Conservation (phyloP, 2,113 vertebrate genomes). For the Grus americana region DNA sequence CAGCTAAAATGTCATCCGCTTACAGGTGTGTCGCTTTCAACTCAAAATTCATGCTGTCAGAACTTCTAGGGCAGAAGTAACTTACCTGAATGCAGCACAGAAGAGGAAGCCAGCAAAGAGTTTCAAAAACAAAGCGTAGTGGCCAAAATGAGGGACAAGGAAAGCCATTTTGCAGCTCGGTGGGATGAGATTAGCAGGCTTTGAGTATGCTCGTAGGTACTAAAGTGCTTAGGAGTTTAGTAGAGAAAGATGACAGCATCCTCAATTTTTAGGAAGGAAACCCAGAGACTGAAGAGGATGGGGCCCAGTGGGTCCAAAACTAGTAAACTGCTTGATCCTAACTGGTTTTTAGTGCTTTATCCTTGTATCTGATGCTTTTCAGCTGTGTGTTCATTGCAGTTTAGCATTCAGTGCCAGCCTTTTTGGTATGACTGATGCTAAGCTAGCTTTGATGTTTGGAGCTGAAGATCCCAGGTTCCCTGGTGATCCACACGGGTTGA, state of each 20-base stretch:
- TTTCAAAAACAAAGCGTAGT: neutral
- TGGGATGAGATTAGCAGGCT: neutral
- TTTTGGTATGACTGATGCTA: neutral
- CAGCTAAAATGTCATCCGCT: neutral
- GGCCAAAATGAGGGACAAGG: neutral
- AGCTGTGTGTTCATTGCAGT: neutral
- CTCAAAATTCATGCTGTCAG: neutral
- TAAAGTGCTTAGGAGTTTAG: neutral
- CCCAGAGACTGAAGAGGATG: neutral
- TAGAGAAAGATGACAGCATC: neutral
- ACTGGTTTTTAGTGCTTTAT: neutral
- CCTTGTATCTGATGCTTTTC: neutral
- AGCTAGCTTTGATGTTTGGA: neutral
- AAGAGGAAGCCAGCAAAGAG: neutral
- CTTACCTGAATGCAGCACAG: neutral
- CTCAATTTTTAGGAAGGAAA: neutral
- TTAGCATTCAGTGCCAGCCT: neutral
- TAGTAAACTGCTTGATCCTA: neutral
- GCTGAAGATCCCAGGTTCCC: neutral
- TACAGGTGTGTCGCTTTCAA: neutral
- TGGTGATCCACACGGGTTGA: neutral
- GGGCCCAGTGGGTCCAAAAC: neutral
- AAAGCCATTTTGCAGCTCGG: neutral
- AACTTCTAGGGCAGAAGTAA: neutral
- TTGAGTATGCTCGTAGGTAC: neutral